These are phyloP conservation scores for Centrocercus urophasianus DNA, from an alignment of 2,113 vertebrate species.

Conservation along the genomic window DNA sequence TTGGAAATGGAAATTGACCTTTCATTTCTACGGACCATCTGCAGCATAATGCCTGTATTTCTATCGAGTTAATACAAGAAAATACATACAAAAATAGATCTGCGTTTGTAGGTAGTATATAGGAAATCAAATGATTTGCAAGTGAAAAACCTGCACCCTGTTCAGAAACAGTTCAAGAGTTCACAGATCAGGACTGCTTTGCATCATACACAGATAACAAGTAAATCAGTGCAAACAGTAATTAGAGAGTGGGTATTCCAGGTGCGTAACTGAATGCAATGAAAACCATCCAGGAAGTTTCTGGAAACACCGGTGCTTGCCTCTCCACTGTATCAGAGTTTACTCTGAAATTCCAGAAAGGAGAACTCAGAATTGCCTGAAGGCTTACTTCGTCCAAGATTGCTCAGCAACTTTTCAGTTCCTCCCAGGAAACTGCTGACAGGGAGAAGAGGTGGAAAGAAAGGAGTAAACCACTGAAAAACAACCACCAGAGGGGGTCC, in stretches of 20 bases:
- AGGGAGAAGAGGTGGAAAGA: not conserved
- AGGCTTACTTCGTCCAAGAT: not conserved
- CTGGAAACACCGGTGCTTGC: not conserved
- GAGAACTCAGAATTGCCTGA: not conserved
- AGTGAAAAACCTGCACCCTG: not conserved
- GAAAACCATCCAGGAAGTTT: not conserved
- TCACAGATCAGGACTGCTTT: conserved; percentile 40
- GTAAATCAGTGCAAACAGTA: conserved; percentile 43
- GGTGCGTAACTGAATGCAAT: conserved; percentile 6
- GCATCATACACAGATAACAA: conserved; percentile 39
- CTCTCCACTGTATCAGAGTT: conserved; percentile 1
- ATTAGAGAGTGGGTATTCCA: conserved; percentile 14
- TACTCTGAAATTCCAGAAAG: conserved; percentile 7
- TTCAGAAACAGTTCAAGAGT: conserved; percentile 40
- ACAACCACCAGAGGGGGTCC: not conserved
- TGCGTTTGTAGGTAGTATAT: not conserved
- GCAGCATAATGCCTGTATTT: not conserved
- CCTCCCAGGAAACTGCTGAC: not conserved
- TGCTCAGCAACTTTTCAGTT: conserved; percentile 5
- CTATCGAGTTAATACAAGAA: not conserved
- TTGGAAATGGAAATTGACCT: not conserved
- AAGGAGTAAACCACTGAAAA: not conserved
- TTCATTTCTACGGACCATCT: not conserved
- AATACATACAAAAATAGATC: not conserved
- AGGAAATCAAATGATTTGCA: not conserved